phyloP scores from a whole-genome alignment of 1,140 invertebrate species.

The Magallana angulata region DNA sequence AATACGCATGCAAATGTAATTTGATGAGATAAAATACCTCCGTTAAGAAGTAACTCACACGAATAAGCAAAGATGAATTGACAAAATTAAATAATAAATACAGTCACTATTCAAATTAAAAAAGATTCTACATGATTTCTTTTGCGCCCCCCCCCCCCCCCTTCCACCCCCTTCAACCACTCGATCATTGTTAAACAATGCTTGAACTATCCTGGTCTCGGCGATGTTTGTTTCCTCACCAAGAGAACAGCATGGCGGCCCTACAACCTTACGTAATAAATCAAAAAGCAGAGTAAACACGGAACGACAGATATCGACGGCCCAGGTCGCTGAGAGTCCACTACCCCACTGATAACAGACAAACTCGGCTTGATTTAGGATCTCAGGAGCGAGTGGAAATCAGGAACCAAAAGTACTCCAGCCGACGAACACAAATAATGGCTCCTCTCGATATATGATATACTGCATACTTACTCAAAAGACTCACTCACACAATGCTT shows the following conservation, averaged over 20 bases:
- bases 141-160: not conserved
- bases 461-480: not conserved
- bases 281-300: slow-evolving; percentile 5
- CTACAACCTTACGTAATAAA: slow-evolving; percentile 7
- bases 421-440: not conserved
- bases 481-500: not conserved
- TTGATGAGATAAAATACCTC: too few relatives aligned
- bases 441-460: not conserved
- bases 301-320: not conserved
- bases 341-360: not conserved
- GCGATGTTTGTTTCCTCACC: not conserved
- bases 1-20: too few relatives aligned
- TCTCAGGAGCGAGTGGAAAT: not conserved
- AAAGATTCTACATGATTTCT: not conserved
- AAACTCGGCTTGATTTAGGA: slow-evolving; percentile 1
- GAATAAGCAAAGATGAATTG: too few relatives aligned
- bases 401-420: not conserved
- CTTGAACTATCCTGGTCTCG: not conserved
- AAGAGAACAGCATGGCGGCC: slow-evolving; percentile 4
- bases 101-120: not conserved
- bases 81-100: too few relatives aligned
- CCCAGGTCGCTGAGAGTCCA: not conserved
- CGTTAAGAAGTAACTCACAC: too few relatives aligned
- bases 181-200: not conserved
- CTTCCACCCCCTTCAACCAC: not conserved